Conservation (phyloP, 2,888 invertebrate species). For the Dinocampus coccinellae region DNA sequence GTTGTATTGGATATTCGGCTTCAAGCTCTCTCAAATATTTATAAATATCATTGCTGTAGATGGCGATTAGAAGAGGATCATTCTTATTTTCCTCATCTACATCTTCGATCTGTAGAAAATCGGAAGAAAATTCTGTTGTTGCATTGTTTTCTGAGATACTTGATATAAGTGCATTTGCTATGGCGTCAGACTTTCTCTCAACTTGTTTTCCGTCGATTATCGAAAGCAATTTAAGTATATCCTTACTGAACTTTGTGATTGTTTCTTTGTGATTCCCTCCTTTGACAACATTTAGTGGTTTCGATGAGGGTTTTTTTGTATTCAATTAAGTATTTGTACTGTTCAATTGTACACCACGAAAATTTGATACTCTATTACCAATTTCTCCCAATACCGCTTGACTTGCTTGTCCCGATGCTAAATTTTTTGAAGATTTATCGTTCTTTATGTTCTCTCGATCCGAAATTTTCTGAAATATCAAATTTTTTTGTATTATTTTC, state of each 20-base stretch:
- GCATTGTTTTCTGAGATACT: too few species aligned
- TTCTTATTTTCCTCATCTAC: conserved; percentile 82
- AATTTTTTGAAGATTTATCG: conserved; percentile 49
- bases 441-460: conserved; percentile 64
- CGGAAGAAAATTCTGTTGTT: conserved; percentile 57
- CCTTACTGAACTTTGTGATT: conserved; percentile 40
- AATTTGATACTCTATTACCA: conserved; percentile 69
- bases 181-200: conserved; percentile 21
- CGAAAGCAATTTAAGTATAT: neutral
- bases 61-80: conserved; percentile 84
- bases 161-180: conserved; percentile 31
- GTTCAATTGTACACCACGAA: conserved; percentile 65
- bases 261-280: neutral
- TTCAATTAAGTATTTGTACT: conserved; percentile 52
- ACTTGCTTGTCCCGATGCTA: conserved; percentile 49
- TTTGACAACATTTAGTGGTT: neutral
- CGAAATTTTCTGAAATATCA: conserved; percentile 53
- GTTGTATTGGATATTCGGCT: conserved; percentile 75
- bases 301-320: conserved; percentile 48
- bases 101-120: conserved; percentile 73
- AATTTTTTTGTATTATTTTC: conserved; percentile 1
- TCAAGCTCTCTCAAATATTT: conserved; percentile 84
- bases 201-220: conserved; percentile 33
- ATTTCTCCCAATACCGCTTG: conserved; percentile 72
- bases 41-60: conserved; percentile 93